Conservation (phyloP, 1,140 invertebrate genomes). For the Pogonomyrmex barbatus region DNA sequence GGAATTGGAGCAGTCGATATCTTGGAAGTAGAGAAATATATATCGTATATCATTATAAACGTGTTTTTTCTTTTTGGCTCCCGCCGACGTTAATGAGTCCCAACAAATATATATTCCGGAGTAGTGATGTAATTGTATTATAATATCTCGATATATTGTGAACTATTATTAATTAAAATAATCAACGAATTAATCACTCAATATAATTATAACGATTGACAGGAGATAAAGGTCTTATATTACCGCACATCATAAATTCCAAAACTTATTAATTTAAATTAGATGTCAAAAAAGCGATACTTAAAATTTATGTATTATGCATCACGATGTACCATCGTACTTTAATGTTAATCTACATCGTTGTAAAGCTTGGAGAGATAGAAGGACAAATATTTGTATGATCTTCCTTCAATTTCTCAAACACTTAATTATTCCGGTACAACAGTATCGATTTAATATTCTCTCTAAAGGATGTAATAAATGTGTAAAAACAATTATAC, state of each 20-base stretch:
- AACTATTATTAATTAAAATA: background rate
- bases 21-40: background rate
- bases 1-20: slow-evolving; percentile 39
- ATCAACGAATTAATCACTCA: too few relatives aligned
- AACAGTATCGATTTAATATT: slow-evolving; percentile 19
- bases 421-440: background rate
- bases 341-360: background rate
- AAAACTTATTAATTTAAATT: background rate
- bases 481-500: background rate
- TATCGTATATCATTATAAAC: slow-evolving; percentile 29
- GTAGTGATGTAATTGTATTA: background rate
- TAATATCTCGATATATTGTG: background rate
- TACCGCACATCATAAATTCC: too few relatives aligned
- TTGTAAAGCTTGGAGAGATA: background rate
- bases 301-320: background rate
- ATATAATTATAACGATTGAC: too few relatives aligned
- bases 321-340: background rate
- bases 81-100: background rate
- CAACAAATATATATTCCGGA: background rate
- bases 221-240: too few relatives aligned
- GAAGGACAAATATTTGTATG: slow-evolving; percentile 21
- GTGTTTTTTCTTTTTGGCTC: background rate
- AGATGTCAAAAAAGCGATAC: background rate
- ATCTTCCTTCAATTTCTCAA: slow-evolving; percentile 36
- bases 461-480: background rate